These are phyloP conservation scores for Myopa testacea DNA, from an alignment of 2,888 invertebrate species.

Conservation along the genomic window DNA sequence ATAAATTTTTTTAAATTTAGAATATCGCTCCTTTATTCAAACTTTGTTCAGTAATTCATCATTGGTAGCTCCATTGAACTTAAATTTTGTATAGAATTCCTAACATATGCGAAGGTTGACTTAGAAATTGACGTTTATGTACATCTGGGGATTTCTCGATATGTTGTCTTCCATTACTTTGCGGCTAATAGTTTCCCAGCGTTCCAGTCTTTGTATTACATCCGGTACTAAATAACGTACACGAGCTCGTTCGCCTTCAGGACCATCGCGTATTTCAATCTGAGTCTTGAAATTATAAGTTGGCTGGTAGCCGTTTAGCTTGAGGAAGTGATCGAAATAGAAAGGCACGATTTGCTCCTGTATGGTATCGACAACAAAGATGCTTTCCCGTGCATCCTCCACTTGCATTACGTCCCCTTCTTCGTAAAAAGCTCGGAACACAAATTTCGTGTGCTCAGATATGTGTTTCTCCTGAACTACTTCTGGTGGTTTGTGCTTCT, in stretches of 20 bases:
- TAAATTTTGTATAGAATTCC: no score
- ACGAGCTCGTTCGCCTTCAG: slow-evolving; percentile 56
- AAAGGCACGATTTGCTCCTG: slow-evolving; percentile 65
- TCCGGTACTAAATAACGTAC: slow-evolving; percentile 51
- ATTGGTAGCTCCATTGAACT: no score
- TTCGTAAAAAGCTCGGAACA: slow-evolving; percentile 62
- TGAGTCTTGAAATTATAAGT: slow-evolving; percentile 66
- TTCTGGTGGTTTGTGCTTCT: no score
- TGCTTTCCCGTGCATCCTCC: slow-evolving; percentile 52
- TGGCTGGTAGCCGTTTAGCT: slow-evolving; percentile 64
- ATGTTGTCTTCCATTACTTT: slow-evolving; percentile 65
- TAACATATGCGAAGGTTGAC: no score
- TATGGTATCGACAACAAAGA: slow-evolving; percentile 56
- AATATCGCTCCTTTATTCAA: no score
- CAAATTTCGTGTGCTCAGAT: slow-evolving; percentile 56
- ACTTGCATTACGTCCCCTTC: slow-evolving; percentile 50
- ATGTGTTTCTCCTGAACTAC: no score
- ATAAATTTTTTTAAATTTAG: no score
- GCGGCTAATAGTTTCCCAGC: slow-evolving; percentile 57
- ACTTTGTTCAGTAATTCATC: no score
- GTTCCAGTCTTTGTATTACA: slow-evolving; percentile 52
- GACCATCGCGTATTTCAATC: slow-evolving; percentile 54
- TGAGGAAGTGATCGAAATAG: slow-evolving; percentile 66
- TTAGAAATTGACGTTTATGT: no score
- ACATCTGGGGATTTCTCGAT: slow-evolving; percentile 62